Base-by-base conservation (phyloP, 2,797 vertebrate genomes). In the Acipenser oxyrinchus region DNA sequence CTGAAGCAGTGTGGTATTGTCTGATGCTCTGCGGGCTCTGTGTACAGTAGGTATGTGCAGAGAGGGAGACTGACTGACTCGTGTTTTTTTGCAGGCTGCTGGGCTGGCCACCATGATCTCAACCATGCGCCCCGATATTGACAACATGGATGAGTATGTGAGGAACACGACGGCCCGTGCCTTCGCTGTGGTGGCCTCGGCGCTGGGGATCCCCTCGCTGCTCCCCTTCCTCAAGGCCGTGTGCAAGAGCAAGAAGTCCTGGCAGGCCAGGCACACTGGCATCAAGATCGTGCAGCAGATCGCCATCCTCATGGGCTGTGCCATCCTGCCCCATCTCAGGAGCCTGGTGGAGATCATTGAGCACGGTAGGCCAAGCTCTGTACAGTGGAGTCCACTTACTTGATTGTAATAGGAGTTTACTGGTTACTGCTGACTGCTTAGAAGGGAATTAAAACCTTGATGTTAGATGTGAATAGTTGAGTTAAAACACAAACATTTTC, bases 231-330 rank as follows among this genome's bases (percentile, higher is more conserved):
- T 99, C 76, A 99, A 99, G 86, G 97, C 97, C 6, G 97, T 99
- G 71, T 99, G 97, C 65, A 99, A 99, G 81, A 99, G 97, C 86
- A 99, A 99, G 80, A 99, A 99, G 69, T 99, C 97, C 1, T 99
- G 97, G 97, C 97, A 99, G 77, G 97, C 97, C 1, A 86, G 97
- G 2, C 97, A 99, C 79, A 99, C 97, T 0, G 97, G 97, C 78
- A 99, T 99, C 83, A 99, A 99, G 85, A 99, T 99, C 51, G 97
- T 99, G 8, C 97, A 99, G 85, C 97, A 99, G 83, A 99, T 99
- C 58, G 96, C 97, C 74, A 99, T 99, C 83, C 94, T 99, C 48
- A 99, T 99, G 97, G 97, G 97, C 74, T 99, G 97, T 65, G 97
- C 97, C 66, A 99, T 99, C 75, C 81, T 99, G 80, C 97, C 97